Percentiles rank a stretch among this genome's conserved stretches.
Evolutionary conservation across 2,113 vertebrate species (phyloP).

Genomic region (Talpa occidentalis): DNA sequence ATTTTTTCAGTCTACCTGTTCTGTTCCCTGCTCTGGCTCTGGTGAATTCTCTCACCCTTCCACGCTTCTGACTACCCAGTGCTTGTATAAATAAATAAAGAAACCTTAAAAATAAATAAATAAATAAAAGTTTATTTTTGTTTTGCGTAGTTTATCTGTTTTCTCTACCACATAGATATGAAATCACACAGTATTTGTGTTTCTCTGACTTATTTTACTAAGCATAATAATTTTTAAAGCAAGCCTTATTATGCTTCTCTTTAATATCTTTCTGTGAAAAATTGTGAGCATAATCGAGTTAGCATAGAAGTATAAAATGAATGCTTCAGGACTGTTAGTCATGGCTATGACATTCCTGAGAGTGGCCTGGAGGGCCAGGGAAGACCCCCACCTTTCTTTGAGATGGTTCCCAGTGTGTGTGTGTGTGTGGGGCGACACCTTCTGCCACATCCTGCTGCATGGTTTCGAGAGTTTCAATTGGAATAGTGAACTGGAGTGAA

Average conservation of each 20-base stretch:
- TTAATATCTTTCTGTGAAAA: neutral
- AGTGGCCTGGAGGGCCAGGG: neutral
- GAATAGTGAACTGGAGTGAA: neutral
- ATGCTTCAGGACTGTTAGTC: no score
- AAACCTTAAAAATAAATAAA: no score
- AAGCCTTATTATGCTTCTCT: neutral
- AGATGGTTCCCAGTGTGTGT: neutral
- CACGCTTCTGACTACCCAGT: no score
- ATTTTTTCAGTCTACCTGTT: no score
- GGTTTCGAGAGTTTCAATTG: neutral
- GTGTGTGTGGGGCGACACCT: no score
- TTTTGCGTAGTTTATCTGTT: neutral
- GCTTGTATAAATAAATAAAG: no score
- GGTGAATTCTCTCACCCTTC: no score
- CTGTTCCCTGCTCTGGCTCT: no score
- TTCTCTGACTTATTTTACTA: neutral
- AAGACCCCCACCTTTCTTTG: neutral
- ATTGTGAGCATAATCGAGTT: neutral
- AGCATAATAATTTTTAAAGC: neutral
- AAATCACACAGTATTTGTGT: neutral
- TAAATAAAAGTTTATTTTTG: neutral
- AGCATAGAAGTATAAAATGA: neutral
- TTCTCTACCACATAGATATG: neutral
- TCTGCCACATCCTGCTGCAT: no score
- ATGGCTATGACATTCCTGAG: neutral